A percentile compares a stretch with the other conserved stretches of the same genome.
Evolutionary conservation across 2,797 vertebrate genomes (phyloP).

Genomic region (Labeo calbasu): DNA sequence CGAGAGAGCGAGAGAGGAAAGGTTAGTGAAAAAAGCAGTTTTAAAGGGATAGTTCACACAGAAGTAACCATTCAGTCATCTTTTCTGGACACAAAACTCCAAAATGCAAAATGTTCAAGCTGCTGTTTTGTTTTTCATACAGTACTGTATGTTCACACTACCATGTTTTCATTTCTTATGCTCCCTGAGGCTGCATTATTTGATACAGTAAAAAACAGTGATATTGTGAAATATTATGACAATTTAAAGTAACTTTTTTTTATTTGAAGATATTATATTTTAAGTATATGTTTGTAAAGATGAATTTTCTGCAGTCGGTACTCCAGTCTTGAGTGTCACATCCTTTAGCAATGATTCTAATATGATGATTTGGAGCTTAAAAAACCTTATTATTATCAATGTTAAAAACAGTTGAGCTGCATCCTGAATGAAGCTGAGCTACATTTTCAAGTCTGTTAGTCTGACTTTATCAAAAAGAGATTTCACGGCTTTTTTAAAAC

Average conservation of each 20-base stretch:
- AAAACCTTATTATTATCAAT: not conserved
- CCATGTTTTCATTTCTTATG: not conserved
- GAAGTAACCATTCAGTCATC: not conserved
- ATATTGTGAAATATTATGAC: not conserved
- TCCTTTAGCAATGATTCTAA: not conserved
- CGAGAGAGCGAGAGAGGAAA: not conserved
- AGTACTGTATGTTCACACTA: not conserved
- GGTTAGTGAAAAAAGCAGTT: not conserved
- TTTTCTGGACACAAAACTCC: not conserved
- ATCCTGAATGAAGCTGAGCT: not conserved
- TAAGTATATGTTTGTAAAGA: not conserved
- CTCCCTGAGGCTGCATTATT: not conserved
- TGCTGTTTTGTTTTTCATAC: not conserved
- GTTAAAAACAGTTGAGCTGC: not conserved
- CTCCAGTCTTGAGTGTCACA: not conserved
- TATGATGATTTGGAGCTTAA: not conserved
- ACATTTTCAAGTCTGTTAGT: not conserved
- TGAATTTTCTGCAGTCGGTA: not conserved
- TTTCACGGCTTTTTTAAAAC: not conserved
- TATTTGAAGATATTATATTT: not conserved
- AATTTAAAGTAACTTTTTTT: not conserved
- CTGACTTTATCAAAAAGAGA: not conserved
- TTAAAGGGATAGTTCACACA: not conserved
- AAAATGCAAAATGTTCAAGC: not conserved
- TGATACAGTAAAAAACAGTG: not conserved